phyloP scores from a whole-genome alignment of 1,140 invertebrate genomes.

The Rhyacophila brunnea region DNA sequence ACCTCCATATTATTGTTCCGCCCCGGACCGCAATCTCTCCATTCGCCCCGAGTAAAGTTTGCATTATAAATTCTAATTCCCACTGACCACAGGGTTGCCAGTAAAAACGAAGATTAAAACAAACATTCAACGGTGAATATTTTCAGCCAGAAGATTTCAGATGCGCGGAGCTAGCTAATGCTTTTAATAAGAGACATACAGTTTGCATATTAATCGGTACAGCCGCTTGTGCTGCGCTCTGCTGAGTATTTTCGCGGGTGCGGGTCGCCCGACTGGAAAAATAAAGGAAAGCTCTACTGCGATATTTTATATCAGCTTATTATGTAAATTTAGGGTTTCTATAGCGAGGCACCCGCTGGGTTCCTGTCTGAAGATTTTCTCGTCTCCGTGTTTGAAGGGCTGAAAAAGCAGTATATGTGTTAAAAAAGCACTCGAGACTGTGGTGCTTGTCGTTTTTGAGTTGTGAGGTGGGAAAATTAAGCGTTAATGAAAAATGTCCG shows the following conservation, averaged over 20 bases:
- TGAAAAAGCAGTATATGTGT: neutral
- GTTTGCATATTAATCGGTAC: slow-evolving; percentile 25
- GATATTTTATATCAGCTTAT: slow-evolving; percentile 29
- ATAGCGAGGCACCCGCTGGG: neutral
- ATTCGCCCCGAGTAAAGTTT: neutral
- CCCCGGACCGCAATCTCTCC: slow-evolving; percentile 2
- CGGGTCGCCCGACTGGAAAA: slow-evolving; percentile 18
- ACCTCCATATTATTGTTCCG: neutral
- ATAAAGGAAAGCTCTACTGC: slow-evolving; percentile 19
- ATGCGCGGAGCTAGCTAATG: slow-evolving; percentile 5
- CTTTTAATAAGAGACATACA: slow-evolving; percentile 26
- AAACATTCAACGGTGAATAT: slow-evolving; percentile 24
- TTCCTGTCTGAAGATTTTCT: slow-evolving; percentile 1
- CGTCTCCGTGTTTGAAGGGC: neutral
- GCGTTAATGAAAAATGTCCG: slow-evolving; percentile 27
- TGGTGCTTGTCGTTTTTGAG: neutral
- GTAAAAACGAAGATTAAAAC: slow-evolving; percentile 18
- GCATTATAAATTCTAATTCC: slow-evolving; percentile 10
- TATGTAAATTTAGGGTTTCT: slow-evolving; percentile 21
- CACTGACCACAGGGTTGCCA: neutral
- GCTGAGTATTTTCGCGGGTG: slow-evolving; percentile 12
- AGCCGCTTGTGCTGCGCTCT: slow-evolving; percentile 4
- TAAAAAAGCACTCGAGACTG: neutral
- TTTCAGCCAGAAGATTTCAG: neutral
- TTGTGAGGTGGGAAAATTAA: slow-evolving; percentile 15